phyloP scores from a whole-genome alignment of 2,888 invertebrate species.

The Caenorhabditis parvicauda region DNA sequence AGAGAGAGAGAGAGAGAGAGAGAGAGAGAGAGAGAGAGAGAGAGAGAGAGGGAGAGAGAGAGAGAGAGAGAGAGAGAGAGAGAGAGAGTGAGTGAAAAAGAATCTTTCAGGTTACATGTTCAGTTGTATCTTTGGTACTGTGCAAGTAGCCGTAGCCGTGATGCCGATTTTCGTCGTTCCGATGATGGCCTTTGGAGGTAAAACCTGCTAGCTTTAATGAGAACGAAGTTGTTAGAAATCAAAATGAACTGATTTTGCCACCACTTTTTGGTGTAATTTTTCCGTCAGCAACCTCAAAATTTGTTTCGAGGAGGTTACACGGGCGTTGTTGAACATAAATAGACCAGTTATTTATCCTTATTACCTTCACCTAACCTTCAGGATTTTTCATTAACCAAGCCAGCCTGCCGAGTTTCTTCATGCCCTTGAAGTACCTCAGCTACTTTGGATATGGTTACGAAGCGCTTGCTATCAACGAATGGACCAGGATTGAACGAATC shows the following conservation, averaged over 20 bases:
- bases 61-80: not conserved
- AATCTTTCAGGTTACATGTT: conserved; percentile 78
- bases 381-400: conserved; percentile 74
- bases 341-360: not conserved
- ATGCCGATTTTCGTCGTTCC: conserved; percentile 90
- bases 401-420: conserved; percentile 63
- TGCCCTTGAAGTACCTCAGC: conserved; percentile 64
- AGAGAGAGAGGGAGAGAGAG: conserved; percentile 15
- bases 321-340: not conserved
- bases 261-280: too few species aligned
- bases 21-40: too few species aligned
- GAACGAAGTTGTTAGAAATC: not conserved
- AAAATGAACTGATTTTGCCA: too few species aligned
- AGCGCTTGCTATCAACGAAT: conserved; percentile 63
- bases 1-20: too few species aligned
- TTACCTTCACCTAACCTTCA: not conserved
- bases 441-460: conserved; percentile 65
- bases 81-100: not conserved
- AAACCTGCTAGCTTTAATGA: not conserved
- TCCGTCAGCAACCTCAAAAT: too few species aligned
- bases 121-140: conserved; percentile 79
- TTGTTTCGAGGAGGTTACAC: too few species aligned
- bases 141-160: conserved; percentile 79
- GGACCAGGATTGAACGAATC: conserved; percentile 58
- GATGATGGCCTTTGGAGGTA: conserved; percentile 86